phyloP scores from a whole-genome alignment of 1,140 invertebrate genomes.

The Bombus fervidus region DNA sequence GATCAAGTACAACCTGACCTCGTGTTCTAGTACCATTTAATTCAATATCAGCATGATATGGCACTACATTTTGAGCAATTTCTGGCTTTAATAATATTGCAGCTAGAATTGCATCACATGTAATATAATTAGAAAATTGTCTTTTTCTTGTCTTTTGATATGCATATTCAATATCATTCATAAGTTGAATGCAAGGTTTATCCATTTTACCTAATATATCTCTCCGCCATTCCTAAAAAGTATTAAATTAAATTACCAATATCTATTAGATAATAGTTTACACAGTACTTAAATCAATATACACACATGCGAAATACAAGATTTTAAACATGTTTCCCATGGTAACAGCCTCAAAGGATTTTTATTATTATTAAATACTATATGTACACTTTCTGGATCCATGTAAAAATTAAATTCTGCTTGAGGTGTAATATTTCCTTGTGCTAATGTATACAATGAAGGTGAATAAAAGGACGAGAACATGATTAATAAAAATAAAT shows the following conservation, averaged over 20 bases:
- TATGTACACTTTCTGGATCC: slow-evolving; percentile 91
- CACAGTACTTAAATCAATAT: slow-evolving; percentile 1
- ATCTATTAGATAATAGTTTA: slow-evolving; percentile 20
- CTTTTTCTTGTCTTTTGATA: slow-evolving; percentile 69
- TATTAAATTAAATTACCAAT: slow-evolving; percentile 31
- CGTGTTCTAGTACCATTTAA: slow-evolving; percentile 83
- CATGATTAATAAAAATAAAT: slow-evolving; percentile 23
- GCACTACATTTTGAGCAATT: slow-evolving; percentile 62
- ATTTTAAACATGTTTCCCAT: slow-evolving; percentile 85
- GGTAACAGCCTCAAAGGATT: slow-evolving; percentile 86
- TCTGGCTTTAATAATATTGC: slow-evolving; percentile 82
- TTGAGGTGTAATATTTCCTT: slow-evolving; percentile 74
- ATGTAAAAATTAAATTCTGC: slow-evolving; percentile 92
- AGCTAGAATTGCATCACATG: slow-evolving; percentile 84
- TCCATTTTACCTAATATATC: slow-evolving; percentile 79
- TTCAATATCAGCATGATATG: slow-evolving; percentile 84
- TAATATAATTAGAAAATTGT: slow-evolving; percentile 75
- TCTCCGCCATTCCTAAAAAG: slow-evolving; percentile 84
- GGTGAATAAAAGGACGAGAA: not conserved
- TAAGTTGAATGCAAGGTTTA: slow-evolving; percentile 79
- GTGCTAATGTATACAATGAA: not conserved
- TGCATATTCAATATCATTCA: slow-evolving; percentile 83
- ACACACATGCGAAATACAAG: slow-evolving; percentile 82
- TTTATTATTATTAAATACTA: slow-evolving; percentile 84
- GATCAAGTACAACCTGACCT: slow-evolving; percentile 85